Evolutionary conservation across 2,113 vertebrate species (phyloP).

Genomic region (Spilogale gracilis): DNA sequence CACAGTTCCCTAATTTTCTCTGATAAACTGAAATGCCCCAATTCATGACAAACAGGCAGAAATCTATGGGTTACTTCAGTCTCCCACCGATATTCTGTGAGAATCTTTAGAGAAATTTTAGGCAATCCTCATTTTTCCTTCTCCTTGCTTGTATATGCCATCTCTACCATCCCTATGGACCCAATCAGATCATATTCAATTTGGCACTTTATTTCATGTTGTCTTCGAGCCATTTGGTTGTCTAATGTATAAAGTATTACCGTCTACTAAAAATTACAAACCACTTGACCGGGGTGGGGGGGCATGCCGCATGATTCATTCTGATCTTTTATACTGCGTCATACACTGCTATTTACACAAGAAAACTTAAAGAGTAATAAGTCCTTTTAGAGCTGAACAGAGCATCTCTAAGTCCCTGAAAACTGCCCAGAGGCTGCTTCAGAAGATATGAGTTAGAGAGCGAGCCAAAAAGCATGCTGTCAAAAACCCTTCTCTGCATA

Average conservation of each 20-base stretch:
- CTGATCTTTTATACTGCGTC: background rate
- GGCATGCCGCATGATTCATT: background rate
- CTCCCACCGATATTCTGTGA: background rate
- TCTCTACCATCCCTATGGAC: background rate
- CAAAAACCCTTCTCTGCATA: background rate
- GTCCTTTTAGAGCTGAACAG: background rate
- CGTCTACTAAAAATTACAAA: constrained; percentile 44
- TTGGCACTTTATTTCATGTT: constrained; percentile 11
- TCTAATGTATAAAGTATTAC: background rate
- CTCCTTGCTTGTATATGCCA: background rate
- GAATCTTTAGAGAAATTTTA: constrained; percentile 24
- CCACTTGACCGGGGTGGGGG: background rate
- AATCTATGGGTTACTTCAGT: background rate
- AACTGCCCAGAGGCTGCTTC: background rate
- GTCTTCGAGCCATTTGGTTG: background rate
- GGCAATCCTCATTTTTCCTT: background rate
- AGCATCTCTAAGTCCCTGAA: background rate
- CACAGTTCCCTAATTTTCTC: background rate
- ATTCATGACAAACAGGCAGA: background rate
- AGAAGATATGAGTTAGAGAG: background rate
- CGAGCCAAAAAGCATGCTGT: background rate
- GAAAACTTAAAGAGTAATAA: background rate
- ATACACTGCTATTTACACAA: background rate
- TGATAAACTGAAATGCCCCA: background rate
- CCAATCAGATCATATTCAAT: background rate